Evolutionary conservation across 30 jellyfish, hydroid and myxozoan species (phyloP), one percentile per base, ranked within the genome.

Genomic region (Cassiopea xamachana): DNA sequence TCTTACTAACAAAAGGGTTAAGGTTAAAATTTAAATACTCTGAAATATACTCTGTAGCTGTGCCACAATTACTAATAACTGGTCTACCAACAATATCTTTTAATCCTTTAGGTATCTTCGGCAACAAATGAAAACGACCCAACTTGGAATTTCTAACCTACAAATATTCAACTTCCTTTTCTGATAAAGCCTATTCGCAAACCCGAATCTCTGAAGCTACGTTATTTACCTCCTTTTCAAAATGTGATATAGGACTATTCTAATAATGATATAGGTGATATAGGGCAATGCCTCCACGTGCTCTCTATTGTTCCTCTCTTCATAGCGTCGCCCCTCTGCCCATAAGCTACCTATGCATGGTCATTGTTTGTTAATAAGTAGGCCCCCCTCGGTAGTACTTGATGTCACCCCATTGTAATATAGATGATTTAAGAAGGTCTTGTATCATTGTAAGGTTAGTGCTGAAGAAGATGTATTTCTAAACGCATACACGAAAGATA

Each of bases 11-110:
- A 1, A 79, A 18, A 17, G 88, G 88, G n/a, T 48, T 75, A 46
- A 75, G 84, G 68, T 19, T 6, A 74, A n/a, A 46, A 19, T 75
- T 74, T 19, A 79, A 79, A 50, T n/a, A 49, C 55, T 79, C 81
- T 16, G 81, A 10, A 19, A 82, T 82, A 50, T 82, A 51, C 75
- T 73, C 87, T 69, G 86, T 69, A 16, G 47, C 45, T 16, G 45
- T 69, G 16, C 92, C 87, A 6, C 88, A 83, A 85, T 83, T 83
- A 2, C 87, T 60, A 67, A 83, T 83, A 27, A 83, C 87, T 0
- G 92, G 92, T 1, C 92, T 49, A 8, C 92, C 92, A 0, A 69
- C 10, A 47, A 83, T 88, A 47, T 51, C 58, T 9, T 0, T 0
- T 0, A 83, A 69, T 43, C 92, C 1, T 1, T 83, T 83, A 71